Percentiles rank a stretch among this genome's conserved stretches.
Conservation (phyloP, 2,113 vertebrate genomes). For the Sinocyclocheilus maitianheensis region DNA sequence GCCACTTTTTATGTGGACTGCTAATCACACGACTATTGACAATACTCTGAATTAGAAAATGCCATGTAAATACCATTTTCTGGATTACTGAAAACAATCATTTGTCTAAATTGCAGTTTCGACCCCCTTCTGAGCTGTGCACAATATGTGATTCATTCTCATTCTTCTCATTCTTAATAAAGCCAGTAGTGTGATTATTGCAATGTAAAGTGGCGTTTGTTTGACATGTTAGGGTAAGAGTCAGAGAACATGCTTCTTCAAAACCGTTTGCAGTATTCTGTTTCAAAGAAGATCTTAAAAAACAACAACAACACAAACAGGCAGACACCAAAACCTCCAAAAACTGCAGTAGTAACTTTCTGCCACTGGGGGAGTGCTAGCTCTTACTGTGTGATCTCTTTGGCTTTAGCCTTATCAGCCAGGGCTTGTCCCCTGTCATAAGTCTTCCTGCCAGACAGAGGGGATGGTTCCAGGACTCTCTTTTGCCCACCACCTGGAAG, state of each 20-base stretch:
- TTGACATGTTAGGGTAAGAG: background rate
- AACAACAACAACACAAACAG: conserved; percentile 28
- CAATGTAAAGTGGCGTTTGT: background rate
- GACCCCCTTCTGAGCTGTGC: background rate
- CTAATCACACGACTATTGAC: background rate
- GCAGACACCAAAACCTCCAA: conserved; percentile 19
- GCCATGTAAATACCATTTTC: background rate
- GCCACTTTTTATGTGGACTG: conserved; percentile 18
- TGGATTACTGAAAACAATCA: background rate
- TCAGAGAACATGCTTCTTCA: conserved; percentile 65
- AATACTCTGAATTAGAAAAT: background rate
- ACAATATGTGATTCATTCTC: background rate
- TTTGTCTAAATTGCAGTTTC: background rate
- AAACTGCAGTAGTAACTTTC: conserved; percentile 43
- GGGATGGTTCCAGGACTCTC: conserved; percentile 87
- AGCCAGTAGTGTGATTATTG: background rate
- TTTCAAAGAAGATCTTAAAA: background rate
- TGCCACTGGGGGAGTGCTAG: conserved; percentile 54
- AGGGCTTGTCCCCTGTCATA: conserved; percentile 83
- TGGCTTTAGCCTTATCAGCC: conserved; percentile 84
- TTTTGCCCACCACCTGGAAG: conserved; percentile 79
- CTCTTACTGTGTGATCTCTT: conserved; percentile 95
- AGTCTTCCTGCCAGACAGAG: conserved; percentile 87
- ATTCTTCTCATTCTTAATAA: conserved; percentile 22
- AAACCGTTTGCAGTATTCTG: conserved; percentile 32